These are phyloP conservation scores for Orientallactaga sibirica DNA, from an alignment of 2,797 vertebrate species.

Conservation along the genomic window DNA sequence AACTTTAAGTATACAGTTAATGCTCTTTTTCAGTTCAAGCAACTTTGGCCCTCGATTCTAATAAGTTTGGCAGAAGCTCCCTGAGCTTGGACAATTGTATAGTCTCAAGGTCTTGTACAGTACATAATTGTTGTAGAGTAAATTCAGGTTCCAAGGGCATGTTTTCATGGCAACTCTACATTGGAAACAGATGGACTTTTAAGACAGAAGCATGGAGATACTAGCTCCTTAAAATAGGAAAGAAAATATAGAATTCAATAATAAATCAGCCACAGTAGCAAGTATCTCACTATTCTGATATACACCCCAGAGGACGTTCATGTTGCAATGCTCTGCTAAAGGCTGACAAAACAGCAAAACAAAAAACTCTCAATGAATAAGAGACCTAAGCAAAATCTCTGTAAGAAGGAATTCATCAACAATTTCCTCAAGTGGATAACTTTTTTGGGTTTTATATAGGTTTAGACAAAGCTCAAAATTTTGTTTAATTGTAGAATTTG, in stretches of 20 bases:
- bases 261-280: slow-evolving; percentile 51
- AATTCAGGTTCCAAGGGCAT: slow-evolving; percentile 78
- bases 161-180: slow-evolving; percentile 14
- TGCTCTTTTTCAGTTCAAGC: slow-evolving; percentile 25
- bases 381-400: not conserved
- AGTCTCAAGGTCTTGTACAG: slow-evolving; percentile 76
- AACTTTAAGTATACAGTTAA: not conserved
- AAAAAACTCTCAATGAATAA: not conserved
- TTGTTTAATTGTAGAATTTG: slow-evolving; percentile 22
- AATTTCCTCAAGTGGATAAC: slow-evolving; percentile 28
- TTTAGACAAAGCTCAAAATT: slow-evolving; percentile 42
- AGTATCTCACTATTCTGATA: slow-evolving; percentile 34
- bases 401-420: slow-evolving; percentile 47
- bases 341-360: not conserved
- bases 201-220: slow-evolving; percentile 54
- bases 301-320: not conserved
- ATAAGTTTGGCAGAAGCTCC: slow-evolving; percentile 67
- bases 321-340: slow-evolving; percentile 1
- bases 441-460: not conserved
- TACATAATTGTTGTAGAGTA: slow-evolving; percentile 26
- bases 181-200: slow-evolving; percentile 72
- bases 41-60: not conserved
- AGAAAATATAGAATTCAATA: slow-evolving; percentile 68
- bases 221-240: slow-evolving; percentile 68
- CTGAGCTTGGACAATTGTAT: slow-evolving; percentile 50